Evolutionary conservation across 2,888 invertebrate genomes (phyloP), one percentile per base, ranked within the genome.

Genomic region (Plagodis dolabraria): DNA sequence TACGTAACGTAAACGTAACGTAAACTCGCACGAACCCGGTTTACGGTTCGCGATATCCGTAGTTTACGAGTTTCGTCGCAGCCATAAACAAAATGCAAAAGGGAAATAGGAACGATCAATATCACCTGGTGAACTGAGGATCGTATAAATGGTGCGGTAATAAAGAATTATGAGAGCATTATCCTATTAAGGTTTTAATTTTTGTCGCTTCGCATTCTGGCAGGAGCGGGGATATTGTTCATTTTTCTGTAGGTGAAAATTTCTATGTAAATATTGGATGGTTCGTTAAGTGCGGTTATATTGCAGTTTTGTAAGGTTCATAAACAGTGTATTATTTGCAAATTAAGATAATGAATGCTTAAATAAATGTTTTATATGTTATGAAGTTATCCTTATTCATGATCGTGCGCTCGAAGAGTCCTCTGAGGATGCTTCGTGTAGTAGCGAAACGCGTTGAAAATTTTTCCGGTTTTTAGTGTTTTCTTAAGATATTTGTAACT

Each of bases 21-120:
- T 61, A 63, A 67, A 64, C 64, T 61, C 64, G 43, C 60, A 57
- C 62, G 59, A 65, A 49, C 53, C 53, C 63, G 62, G 57, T 69
- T 70, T 70, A 70, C 68, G 58, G 64, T 61, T 51, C 57, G 53
- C 68, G 63, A 65, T 67, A 69, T 67, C 60, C 65, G 61, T 60
- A 65, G 62, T 72, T 72, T 72, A 72, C 69, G 72, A 69, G 64
- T 65, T 68, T 65, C 65, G 67, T 71, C 66, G 68, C 65, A 60
- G 65, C 57, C 59, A 64, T 69, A 69, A 72, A 71, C 70, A 70
- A 71, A 69, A 71, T 71, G 69, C 71, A 68, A 65, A 70, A 64
- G 57, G 68, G 68, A 70, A 70, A 70, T 70, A 68, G 64, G 54
- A 50, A 64, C 67, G 70, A 66, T 72, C 71, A 69, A 72, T 72